phyloP scores from a whole-genome alignment of 2,888 invertebrate species.

The Chaetoderma sp. region DNA sequence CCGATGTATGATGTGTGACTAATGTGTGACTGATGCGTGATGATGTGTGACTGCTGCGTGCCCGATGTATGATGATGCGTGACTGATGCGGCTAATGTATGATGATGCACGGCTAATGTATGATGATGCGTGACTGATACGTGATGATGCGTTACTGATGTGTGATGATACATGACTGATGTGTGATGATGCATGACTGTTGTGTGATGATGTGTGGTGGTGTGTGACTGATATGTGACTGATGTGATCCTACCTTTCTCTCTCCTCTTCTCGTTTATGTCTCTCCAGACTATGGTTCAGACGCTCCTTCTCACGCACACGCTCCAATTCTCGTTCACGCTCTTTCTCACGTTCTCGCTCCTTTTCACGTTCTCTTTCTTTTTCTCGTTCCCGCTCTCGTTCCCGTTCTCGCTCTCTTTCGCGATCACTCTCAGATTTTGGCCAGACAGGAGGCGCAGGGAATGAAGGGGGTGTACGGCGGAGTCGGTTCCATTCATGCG shows the following conservation, averaged over 20 bases:
- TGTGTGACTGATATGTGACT: too few relatives aligned
- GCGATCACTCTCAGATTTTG: slow-evolving; percentile 39
- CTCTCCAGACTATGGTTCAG: slow-evolving; percentile 33
- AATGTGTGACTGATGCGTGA: too few relatives aligned
- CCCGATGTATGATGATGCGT: too few relatives aligned
- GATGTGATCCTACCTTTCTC: slow-evolving; percentile 45
- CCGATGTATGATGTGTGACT: too few relatives aligned
- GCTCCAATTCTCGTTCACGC: slow-evolving; percentile 28
- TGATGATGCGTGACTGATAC: too few relatives aligned
- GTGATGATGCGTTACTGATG: too few relatives aligned
- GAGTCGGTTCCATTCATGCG: slow-evolving; percentile 61
- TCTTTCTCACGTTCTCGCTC: slow-evolving; percentile 32
- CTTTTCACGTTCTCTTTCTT: slow-evolving; percentile 27
- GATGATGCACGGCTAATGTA: too few relatives aligned
- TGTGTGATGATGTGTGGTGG: too few relatives aligned
- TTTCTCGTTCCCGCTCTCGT: slow-evolving; percentile 42
- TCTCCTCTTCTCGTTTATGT: slow-evolving; percentile 46
- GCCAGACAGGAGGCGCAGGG: slow-evolving; percentile 48
- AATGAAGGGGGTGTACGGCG: slow-evolving; percentile 63
- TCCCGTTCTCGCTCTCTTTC: slow-evolving; percentile 44
- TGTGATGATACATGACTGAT: too few relatives aligned
- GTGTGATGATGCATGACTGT: too few relatives aligned
- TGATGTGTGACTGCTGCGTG: too few relatives aligned
- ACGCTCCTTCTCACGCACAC: slow-evolving; percentile 26
- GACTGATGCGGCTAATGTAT: too few relatives aligned